Base-by-base conservation (phyloP, 2,113 vertebrate genomes). In the Mastomys coucha region DNA sequence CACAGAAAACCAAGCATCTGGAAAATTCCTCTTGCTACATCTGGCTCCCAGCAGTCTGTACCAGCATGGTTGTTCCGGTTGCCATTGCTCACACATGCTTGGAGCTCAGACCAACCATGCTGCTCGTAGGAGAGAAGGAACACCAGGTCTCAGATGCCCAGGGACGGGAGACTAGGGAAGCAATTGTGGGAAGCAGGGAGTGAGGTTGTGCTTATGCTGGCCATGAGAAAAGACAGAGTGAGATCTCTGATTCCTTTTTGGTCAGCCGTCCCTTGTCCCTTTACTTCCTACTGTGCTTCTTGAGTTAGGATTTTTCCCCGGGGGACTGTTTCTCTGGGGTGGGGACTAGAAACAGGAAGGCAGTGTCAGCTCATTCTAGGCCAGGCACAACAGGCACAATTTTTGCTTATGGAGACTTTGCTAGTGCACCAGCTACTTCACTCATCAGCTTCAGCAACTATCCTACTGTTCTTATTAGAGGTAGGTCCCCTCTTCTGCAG, bases 401-500 rank as follows among this genome's bases (percentile, higher is more conserved):
- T 20, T 85, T 65, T 2, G 11, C 36, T 56, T 22, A 49, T 69
- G 10, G 36, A 13, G 36, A 89, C 56, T 70, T 76, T 39, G 51
- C 53, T 24, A 22, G 49, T 9, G 3, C 17, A 14, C 72, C 36
- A 24, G 4, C 67, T 12, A 33, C 31, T 69, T 33, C 58, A 45
- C n/a, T 24, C 5, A 45, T 56, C 20, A 5, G 1, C 24, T 13
- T 33, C 81, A 84, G 58, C 88, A 63, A 39, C 1, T 36, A 13
- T 2, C 42, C 28, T 26, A 2, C 1, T 20, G 39, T 2, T 81
- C 24, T 11, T 36, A 5, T 31, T 10, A 14, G 20, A 0, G 0
- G 31, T 0, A 0, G n/a, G 42, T 28, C 31, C 49, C 70, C 51
- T 49, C 53, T 67, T 69, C 22, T 3, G 42, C 2, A 33, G 36